Evolutionary conservation across 1,140 invertebrate genomes (phyloP), one percentile per base, ranked within the genome.

Genomic region (Globodera ellingtonae): DNA sequence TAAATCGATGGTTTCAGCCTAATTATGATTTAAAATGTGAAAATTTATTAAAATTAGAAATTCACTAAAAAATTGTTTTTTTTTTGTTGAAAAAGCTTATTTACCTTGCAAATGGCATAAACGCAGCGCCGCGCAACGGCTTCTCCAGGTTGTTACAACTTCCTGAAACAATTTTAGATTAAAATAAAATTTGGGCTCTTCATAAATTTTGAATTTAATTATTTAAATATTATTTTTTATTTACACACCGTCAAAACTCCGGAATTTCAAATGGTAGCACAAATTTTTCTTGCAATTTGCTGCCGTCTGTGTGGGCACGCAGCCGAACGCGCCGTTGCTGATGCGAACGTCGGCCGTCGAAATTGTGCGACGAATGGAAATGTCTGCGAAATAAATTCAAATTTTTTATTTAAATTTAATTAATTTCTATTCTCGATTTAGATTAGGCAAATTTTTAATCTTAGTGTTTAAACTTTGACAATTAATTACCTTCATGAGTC

Each of bases 101-200:
- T 21, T 9, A 77, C 75, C 80, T 78, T 18, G 75, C 70, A 97
- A 98, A 96, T 8, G 93, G 93, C 0, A 94, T 96, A 75, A 96
- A 92, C 0, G 96, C 95, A 0, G 95, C 93, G 6, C 97, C 97
- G 94, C 94, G 95, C 15, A 93, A 94, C 3, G 95, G 94, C 88
- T 97, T 92, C 73, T 92, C 92, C 44, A 97, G 91, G 90, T 99
- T 99, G 89, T 99, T 99, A 89, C 98, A 99, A 7, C 93, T 94
- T 0, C 97, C 75, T 77, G 35, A 77, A 18, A 18, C 24, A 76
- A 35, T 35, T 35, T 35, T 35, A 35, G 35, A 35, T 35, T 24
- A 0, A 48, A 46, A 9, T 15, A 72, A 50, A 72, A 21, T 46
- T 72, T 35, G 5, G 9, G 44, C 24, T 50, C 44, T 59, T 15